These are phyloP conservation scores for Struthio camelus DNA, from an alignment of 2,113 vertebrate genomes.

Conservation along the genomic window DNA sequence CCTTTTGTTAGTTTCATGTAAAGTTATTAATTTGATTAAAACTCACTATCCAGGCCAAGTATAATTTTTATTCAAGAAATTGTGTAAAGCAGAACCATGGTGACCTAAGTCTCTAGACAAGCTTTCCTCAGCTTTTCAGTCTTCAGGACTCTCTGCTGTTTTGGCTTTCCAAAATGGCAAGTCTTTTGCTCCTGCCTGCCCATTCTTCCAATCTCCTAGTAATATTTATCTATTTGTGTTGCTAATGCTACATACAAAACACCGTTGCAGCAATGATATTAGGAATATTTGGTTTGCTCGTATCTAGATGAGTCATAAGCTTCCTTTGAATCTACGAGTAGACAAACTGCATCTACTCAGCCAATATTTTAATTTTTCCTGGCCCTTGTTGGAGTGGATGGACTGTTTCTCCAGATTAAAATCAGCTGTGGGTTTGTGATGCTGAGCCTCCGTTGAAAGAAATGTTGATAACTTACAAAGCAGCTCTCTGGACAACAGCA, in stretches of 20 bases:
- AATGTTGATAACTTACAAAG: neutral
- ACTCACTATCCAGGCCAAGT: neutral
- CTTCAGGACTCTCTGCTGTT: neutral
- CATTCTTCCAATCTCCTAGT: neutral
- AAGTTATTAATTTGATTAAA: neutral
- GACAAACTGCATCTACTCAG: neutral
- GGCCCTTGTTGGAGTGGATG: neutral
- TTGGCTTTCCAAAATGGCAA: conserved; percentile 11
- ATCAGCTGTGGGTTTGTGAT: neutral
- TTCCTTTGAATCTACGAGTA: neutral
- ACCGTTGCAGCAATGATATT: neutral
- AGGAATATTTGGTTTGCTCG: neutral
- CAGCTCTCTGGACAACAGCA: neutral
- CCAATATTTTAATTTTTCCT: neutral
- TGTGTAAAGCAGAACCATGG: neutral
- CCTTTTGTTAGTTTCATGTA: neutral
- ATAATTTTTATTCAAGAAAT: neutral
- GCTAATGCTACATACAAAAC: neutral
- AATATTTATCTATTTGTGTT: conserved; percentile 10
- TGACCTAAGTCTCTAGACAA: neutral
- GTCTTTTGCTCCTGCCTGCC: neutral
- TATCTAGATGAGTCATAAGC: conserved; percentile 19
- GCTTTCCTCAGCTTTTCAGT: neutral
- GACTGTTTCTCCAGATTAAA: neutral
- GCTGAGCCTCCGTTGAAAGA: neutral